Percentiles rank a stretch among this genome's conserved stretches.
Conservation (phyloP, 2,113 vertebrate genomes). For the Probosciger aterrimus region DNA sequence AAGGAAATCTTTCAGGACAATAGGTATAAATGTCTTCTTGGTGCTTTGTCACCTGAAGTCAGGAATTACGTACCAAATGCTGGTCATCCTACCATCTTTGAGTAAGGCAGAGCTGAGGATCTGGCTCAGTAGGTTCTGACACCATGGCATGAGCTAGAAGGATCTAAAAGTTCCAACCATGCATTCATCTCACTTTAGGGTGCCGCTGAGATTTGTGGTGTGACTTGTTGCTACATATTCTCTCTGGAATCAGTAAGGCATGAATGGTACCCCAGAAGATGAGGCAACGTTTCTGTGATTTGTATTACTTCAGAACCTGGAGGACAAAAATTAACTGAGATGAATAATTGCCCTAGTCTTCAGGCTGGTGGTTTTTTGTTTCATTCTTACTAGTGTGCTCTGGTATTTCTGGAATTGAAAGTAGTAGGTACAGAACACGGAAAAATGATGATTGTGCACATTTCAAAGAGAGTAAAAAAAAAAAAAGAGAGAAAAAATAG, state of each 20-base stretch:
- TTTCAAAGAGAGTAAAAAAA: background rate
- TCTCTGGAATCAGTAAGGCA: background rate
- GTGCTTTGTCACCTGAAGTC: background rate
- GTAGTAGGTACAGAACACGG: background rate
- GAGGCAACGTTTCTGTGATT: accelerated
- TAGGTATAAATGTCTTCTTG: background rate
- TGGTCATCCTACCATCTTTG: background rate
- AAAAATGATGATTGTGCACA: background rate
- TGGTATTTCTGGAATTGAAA: background rate
- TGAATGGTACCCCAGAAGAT: background rate
- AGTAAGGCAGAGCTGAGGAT: background rate
- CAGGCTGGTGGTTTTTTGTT: background rate
- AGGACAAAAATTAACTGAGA: background rate
- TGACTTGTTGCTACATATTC: background rate
- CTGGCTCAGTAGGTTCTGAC: background rate
- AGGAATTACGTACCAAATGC: background rate
- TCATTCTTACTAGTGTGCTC: background rate
- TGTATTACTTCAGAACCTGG: background rate
- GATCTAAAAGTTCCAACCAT: background rate
- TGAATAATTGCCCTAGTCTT: background rate
- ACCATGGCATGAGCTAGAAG: background rate
- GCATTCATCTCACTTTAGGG: background rate
- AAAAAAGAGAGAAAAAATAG: background rate
- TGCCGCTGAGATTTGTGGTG: background rate
- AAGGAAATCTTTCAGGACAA: background rate